A percentile compares a stretch with the other conserved stretches of the same genome.
Conservation (phyloP, 2,113 vertebrate genomes). For the Menidia beryllina region DNA sequence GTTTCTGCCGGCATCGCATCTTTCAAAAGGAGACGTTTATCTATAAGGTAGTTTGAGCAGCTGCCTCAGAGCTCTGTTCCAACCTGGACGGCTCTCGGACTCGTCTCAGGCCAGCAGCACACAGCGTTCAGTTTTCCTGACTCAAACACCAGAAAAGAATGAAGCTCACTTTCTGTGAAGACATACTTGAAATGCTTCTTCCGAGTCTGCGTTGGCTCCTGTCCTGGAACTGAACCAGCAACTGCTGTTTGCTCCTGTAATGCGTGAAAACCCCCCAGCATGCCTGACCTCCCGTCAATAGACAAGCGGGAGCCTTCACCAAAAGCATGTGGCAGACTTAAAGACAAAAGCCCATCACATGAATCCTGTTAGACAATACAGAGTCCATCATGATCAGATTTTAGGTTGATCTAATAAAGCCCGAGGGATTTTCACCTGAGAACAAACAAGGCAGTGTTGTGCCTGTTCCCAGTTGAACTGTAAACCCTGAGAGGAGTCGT, state of each 20-base stretch:
- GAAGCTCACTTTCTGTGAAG: slow-evolving; percentile 28
- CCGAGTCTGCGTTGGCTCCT: slow-evolving; percentile 40
- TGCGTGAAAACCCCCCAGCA: slow-evolving; percentile 38
- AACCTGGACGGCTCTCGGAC: slow-evolving; percentile 1
- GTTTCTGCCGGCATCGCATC: slow-evolving; percentile 42
- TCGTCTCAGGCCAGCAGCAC: slow-evolving; percentile 14
- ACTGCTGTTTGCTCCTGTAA: slow-evolving; percentile 49
- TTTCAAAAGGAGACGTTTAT: slow-evolving; percentile 49
- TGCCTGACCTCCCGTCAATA: slow-evolving; percentile 60
- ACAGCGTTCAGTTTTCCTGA: slow-evolving; percentile 25
- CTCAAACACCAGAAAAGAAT: slow-evolving; percentile 32
- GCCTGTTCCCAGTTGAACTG: slow-evolving; percentile 13
- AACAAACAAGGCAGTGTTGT: slow-evolving; percentile 5
- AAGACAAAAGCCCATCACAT: slow-evolving; percentile 59
- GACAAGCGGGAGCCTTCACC: slow-evolving; percentile 54
- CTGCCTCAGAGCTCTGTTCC: slow-evolving; percentile 26
- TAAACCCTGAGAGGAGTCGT: neutral
- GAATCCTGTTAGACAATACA: slow-evolving; percentile 39
- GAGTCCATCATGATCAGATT: slow-evolving; percentile 34
- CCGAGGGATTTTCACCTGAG: slow-evolving; percentile 33
- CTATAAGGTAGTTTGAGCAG: slow-evolving; percentile 29
- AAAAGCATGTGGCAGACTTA: slow-evolving; percentile 54
- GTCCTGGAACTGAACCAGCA: slow-evolving; percentile 47
- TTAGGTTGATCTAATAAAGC: slow-evolving; percentile 52
- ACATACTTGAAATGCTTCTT: slow-evolving; percentile 58